Evolutionary conservation across 2,888 invertebrate species (phyloP).

Genomic region (Pseudanteris insignis): DNA sequence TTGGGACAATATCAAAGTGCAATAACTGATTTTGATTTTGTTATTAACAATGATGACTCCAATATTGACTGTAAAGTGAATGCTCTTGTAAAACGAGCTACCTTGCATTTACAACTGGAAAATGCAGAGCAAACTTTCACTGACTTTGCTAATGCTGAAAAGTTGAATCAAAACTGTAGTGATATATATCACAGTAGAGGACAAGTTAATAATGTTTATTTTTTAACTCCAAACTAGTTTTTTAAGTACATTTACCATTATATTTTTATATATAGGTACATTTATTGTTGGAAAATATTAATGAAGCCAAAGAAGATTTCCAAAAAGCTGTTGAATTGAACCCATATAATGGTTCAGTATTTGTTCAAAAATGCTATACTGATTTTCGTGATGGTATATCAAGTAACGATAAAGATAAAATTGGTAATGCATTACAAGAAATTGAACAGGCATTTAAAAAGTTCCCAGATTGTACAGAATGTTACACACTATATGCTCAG

Average conservation of each 20-base stretch:
- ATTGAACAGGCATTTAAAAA: conserved; percentile 81
- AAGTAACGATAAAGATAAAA: conserved; percentile 71
- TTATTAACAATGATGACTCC: conserved; percentile 74
- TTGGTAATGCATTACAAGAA: conserved; percentile 75
- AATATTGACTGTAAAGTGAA: conserved; percentile 78
- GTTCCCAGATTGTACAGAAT: conserved; percentile 87
- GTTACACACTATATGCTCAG: conserved; percentile 89
- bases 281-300: conserved; percentile 81
- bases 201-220: no score
- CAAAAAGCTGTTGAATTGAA: conserved; percentile 82
- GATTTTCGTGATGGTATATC: conserved; percentile 80
- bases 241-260: not conserved
- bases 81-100: conserved; percentile 88
- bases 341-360: conserved; percentile 85
- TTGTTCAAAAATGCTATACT: conserved; percentile 90
- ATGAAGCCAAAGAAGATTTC: conserved; percentile 85
- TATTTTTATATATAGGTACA: conserved; percentile 72
- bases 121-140: conserved; percentile 77
- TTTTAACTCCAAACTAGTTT: no score
- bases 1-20: conserved; percentile 80
- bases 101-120: conserved; percentile 82
- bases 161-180: conserved; percentile 80
- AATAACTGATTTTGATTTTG: conserved; percentile 75
- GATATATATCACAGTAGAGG: conserved; percentile 95
- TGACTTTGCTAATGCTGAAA: conserved; percentile 82